Evolutionary conservation across 30 jellyfish, hydroid and myxozoan species (phyloP).

Genomic region (Cassiopea xamachana): DNA sequence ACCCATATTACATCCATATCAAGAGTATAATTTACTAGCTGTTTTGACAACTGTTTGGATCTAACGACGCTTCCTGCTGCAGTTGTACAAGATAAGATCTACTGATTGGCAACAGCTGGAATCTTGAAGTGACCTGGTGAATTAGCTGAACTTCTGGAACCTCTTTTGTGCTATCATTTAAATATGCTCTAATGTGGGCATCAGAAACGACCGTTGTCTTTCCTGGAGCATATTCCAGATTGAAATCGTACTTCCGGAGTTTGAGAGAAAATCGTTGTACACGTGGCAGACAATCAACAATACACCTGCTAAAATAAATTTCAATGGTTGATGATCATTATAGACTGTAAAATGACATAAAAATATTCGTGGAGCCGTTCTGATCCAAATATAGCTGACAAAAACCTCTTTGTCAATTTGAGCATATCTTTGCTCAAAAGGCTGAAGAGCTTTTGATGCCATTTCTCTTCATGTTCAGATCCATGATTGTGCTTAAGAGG

Average conservation of each 20-base stretch:
- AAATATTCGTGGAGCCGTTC: constrained; percentile 45
- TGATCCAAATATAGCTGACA: not conserved
- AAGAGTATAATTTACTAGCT: constrained; percentile 2
- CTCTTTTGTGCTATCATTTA: constrained; percentile 33
- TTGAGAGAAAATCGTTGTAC: constrained; percentile 39
- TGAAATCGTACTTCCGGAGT: constrained; percentile 41
- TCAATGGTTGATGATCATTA: constrained; percentile 61
- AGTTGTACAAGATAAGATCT: not conserved
- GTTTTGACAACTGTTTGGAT: not conserved
- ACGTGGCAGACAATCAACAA: constrained; percentile 49
- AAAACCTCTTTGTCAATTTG: constrained; percentile 28
- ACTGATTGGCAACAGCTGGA: not conserved
- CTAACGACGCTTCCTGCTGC: not conserved
- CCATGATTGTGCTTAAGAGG: constrained; percentile 40
- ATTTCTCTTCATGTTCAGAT: not conserved
- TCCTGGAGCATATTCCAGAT: constrained; percentile 25
- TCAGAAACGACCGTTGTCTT: constrained; percentile 30
- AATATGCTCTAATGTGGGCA: constrained; percentile 67
- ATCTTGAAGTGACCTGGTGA: constrained; percentile 5
- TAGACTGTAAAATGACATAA: constrained; percentile 22
- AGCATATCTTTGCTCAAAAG: constrained; percentile 38
- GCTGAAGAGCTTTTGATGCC: constrained; percentile 52
- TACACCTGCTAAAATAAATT: constrained; percentile 3
- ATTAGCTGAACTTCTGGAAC: constrained; percentile 22
- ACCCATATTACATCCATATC: not conserved